A percentile compares a stretch with the other conserved stretches of the same genome.
Evolutionary conservation across 2,888 invertebrate genomes (phyloP).

Genomic region (Pollenia griseotomentosa): DNA sequence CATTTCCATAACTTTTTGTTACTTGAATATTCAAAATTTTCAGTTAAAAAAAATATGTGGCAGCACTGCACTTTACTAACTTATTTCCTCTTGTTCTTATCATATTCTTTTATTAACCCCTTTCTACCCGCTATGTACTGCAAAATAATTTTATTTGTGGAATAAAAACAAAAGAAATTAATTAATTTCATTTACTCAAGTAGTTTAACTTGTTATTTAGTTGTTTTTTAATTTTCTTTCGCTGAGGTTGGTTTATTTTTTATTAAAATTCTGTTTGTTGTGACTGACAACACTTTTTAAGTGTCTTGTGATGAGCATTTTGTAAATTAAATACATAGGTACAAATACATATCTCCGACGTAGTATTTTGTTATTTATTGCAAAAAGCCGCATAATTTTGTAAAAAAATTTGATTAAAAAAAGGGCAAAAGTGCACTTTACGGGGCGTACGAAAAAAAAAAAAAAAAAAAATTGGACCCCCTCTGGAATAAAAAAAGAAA

Average conservation of each 20-base stretch:
- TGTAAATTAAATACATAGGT: constrained; percentile 1
- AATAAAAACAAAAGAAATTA: constrained; percentile 25
- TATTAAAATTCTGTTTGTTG: neutral
- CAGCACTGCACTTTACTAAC: no score
- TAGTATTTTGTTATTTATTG: constrained; percentile 34
- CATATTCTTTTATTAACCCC: no score
- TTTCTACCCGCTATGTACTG: no score
- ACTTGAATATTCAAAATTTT: no score
- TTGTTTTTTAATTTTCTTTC: constrained; percentile 47
- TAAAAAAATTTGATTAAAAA: neutral
- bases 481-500: no score
- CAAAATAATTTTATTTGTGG: no score
- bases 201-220: constrained; percentile 58
- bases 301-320: neutral
- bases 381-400: constrained; percentile 44
- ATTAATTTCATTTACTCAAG: constrained; percentile 3
- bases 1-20: no score
- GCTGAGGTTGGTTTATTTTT: constrained; percentile 45
- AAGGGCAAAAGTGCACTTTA: no score
- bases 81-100: no score
- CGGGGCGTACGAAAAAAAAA: no score
- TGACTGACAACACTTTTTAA: neutral
- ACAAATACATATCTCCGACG: constrained; percentile 34
- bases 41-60: no score
- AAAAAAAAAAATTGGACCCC: no score